A percentile compares a stretch with the other conserved stretches of the same genome.
Conservation (phyloP, 1,140 invertebrate genomes). For the Paracyclopina nana region DNA sequence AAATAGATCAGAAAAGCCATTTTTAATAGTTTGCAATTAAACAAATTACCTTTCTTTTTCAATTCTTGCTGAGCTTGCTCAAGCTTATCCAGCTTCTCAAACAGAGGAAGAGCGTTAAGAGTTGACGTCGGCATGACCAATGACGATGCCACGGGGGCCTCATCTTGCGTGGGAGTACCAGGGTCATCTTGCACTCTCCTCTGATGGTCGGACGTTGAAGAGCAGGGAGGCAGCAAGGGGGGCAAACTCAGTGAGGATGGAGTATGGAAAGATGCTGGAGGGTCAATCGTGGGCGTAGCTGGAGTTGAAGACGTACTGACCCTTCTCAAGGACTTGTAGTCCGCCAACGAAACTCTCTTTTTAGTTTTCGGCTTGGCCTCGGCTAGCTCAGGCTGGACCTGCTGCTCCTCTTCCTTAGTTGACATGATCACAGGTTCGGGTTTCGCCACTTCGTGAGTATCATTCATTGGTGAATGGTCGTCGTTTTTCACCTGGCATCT, state of each 20-base stretch:
- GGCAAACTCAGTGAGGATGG: not conserved
- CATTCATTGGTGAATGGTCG: not conserved
- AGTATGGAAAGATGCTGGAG: not conserved
- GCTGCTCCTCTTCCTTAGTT: not conserved
- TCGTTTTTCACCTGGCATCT: not conserved
- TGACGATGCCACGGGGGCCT: constrained; percentile 3
- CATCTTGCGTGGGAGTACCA: constrained; percentile 9
- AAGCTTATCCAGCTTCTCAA: constrained; percentile 9
- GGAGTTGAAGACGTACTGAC: too few relatives aligned
- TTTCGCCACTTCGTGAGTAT: not conserved
- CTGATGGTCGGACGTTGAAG: too few relatives aligned
- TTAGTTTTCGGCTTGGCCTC: constrained; percentile 4
- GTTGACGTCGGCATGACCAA: not conserved
- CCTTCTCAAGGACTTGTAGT: constrained; percentile 10
- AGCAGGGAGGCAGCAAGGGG: too few relatives aligned
- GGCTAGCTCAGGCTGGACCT: not conserved
- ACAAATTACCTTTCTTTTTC: constrained; percentile 9
- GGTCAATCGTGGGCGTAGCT: too few relatives aligned
- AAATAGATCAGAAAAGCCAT: not conserved
- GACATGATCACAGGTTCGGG: not conserved
- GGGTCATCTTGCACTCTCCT: not conserved
- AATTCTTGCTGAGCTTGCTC: constrained; percentile 12
- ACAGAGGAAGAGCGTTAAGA: constrained; percentile 9
- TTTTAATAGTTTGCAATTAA: not conserved
- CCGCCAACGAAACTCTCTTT: constrained; percentile 13